Evolutionary conservation across 2,888 invertebrate species (phyloP), one percentile per base, ranked within the genome.

Genomic region (Chromoteleia sp.): DNA sequence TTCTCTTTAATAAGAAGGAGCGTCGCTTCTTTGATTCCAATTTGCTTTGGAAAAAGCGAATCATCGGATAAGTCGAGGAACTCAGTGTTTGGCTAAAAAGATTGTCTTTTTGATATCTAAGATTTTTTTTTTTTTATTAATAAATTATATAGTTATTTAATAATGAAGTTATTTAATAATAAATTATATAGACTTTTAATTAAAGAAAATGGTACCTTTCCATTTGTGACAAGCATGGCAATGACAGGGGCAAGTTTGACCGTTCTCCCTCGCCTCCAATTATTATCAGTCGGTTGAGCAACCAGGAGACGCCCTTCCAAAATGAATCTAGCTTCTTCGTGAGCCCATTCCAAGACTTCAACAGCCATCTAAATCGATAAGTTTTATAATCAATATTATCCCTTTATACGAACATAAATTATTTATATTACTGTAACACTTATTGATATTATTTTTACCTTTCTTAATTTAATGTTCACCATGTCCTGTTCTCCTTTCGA

Each of bases 331-430:
- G 97, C 96, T 91, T 98, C 98, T 87, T 97, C 97, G 89, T 97
- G 97, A 92, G 96, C 96, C 98, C 98, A 98, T 88, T 98, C 98
- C 84, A 98, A 92, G 3, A 97, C 95, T 91, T 98, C 98, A 82
- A 98, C 96, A 65, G 98, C 98, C 94, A 98, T 96, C 94, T 94
- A 12, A 50, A 65, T n/a, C n/a, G n/a, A n/a, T n/a, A n/a, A n/a
- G n/a, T n/a, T n/a, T n/a, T n/a, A n/a, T n/a, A n/a, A n/a, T n/a
- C n/a, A n/a, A n/a, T n/a, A n/a, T n/a, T n/a, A n/a, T n/a, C n/a
- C n/a, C n/a, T n/a, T n/a, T n/a, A n/a, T n/a, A n/a, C n/a, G n/a
- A n/a, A n/a, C n/a, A n/a, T n/a, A n/a, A n/a, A n/a, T n/a, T n/a
- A n/a, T n/a, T n/a, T n/a, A n/a, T n/a, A n/a, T n/a, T n/a, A n/a